Percentiles rank a stretch among this genome's conserved stretches.
phyloP scores from a whole-genome alignment of 2,113 vertebrate genomes.

The Siniperca chuatsi region DNA sequence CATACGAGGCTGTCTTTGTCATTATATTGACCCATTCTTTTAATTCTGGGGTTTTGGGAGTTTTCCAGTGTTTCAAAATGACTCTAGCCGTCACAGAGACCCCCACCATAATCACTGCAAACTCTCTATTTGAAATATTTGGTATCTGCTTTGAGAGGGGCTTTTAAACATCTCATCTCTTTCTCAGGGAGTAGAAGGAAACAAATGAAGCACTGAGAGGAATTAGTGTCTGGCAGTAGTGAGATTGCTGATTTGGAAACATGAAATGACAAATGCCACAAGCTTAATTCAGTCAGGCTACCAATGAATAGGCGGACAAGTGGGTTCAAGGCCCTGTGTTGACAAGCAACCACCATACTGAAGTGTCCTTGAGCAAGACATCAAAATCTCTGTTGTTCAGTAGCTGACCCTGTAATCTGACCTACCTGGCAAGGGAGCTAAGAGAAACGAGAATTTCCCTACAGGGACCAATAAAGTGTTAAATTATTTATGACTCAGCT shows the following conservation, averaged over 20 bases:
- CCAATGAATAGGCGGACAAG: not conserved
- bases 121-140: no score
- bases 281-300: not conserved
- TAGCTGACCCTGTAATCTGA: constrained; percentile 5
- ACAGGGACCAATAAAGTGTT: constrained; percentile 12
- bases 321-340: not conserved
- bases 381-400: not conserved
- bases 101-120: no score
- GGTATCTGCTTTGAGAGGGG: not conserved
- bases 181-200: not conserved
- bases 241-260: constrained; percentile 1
- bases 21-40: no score
- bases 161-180: not conserved
- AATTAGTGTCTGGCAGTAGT: not conserved
- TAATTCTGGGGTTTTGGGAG: no score
- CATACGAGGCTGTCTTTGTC: no score
- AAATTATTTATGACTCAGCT: constrained; percentile 31
- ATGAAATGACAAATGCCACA: not conserved
- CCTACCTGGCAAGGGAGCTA: not conserved
- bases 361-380: constrained; percentile 27
- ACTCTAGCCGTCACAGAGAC: no score
- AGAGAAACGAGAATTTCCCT: not conserved
- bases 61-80: no score
- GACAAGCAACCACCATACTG: not conserved
- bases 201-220: not conserved